phyloP scores from a whole-genome alignment of 2,888 invertebrate species.

The Diabrotica balteata region DNA sequence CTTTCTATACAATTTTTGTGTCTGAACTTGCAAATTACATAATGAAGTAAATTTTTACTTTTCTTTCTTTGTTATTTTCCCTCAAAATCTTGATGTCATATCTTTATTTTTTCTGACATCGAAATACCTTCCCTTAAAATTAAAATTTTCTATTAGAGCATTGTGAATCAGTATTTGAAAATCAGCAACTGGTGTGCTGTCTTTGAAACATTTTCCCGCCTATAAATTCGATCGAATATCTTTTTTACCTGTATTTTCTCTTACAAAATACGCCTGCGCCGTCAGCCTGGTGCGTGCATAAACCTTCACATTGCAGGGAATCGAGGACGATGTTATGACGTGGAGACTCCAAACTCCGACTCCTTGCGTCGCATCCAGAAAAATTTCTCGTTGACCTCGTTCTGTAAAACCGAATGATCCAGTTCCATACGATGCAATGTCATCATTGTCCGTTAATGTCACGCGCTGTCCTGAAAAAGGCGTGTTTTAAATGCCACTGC shows the following conservation, averaged over 20 bases:
- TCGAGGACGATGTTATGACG: conserved; percentile 37
- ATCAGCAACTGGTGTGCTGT: too few species aligned
- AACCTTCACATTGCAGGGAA: conserved; percentile 50
- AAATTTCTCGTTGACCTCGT: conserved; percentile 48
- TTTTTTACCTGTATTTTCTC: conserved; percentile 23
- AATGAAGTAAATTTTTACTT: too few species aligned
- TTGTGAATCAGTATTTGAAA: too few species aligned
- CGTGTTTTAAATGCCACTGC: conserved; percentile 2
- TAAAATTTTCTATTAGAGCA: too few species aligned
- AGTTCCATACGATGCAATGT: conserved; percentile 61
- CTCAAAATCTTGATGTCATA: too few species aligned
- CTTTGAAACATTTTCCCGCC: too few species aligned
- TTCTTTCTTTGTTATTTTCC: too few species aligned
- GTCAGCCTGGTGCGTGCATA: conserved; percentile 48
- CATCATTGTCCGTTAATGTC: conserved; percentile 62
- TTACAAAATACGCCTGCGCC: conserved; percentile 35
- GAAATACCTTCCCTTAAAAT: too few species aligned
- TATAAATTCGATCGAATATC: too few species aligned
- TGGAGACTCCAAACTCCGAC: conserved; percentile 52
- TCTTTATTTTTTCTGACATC: too few species aligned
- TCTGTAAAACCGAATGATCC: conserved; percentile 47
- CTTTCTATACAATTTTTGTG: too few species aligned
- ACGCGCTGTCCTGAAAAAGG: conserved; percentile 61
- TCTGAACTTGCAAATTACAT: too few species aligned
- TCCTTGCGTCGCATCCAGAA: conserved; percentile 46